These are phyloP conservation scores for Notolabrus celidotus DNA, from an alignment of 2,797 vertebrate species.

Conservation along the genomic window DNA sequence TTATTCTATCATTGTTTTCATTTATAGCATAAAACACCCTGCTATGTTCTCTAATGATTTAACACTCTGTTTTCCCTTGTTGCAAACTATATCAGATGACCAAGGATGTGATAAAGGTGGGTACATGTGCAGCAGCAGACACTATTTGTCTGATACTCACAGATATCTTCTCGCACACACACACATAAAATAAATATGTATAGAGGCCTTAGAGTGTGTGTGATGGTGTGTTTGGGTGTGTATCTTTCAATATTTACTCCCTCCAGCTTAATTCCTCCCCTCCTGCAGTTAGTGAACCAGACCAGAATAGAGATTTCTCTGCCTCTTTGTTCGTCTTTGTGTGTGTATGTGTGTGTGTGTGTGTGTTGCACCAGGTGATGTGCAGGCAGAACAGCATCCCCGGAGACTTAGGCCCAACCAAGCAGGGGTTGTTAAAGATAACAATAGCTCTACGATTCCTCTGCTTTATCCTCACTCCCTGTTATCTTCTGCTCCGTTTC, in stretches of 20 bases:
- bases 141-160: conserved; percentile 17
- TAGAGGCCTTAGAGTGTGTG: conserved; percentile 14
- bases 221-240: conserved; percentile 39
- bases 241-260: conserved; percentile 60
- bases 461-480: conserved; percentile 29
- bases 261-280: conserved; percentile 64
- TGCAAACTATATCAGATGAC: conserved; percentile 89
- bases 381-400: conserved; percentile 47
- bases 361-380: conserved; percentile 38
- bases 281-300: conserved; percentile 59
- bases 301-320: conserved; percentile 51
- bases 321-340: conserved; percentile 13
- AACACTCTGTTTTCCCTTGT: conserved; percentile 65
- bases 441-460: conserved; percentile 42
- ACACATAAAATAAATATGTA: conserved; percentile 20
- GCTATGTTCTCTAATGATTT: conserved; percentile 3
- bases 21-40: background rate
- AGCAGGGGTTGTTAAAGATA: conserved; percentile 57
- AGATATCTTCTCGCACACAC: too few relatives aligned
- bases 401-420: conserved; percentile 35
- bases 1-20: background rate
- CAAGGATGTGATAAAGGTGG: conserved; percentile 97
- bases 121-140: conserved; percentile 64
- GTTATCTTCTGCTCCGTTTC: conserved; percentile 31
- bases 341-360: conserved; percentile 15